Conservation (phyloP, 2,797 vertebrate species). For the Lepilemur ruficaudatus region DNA sequence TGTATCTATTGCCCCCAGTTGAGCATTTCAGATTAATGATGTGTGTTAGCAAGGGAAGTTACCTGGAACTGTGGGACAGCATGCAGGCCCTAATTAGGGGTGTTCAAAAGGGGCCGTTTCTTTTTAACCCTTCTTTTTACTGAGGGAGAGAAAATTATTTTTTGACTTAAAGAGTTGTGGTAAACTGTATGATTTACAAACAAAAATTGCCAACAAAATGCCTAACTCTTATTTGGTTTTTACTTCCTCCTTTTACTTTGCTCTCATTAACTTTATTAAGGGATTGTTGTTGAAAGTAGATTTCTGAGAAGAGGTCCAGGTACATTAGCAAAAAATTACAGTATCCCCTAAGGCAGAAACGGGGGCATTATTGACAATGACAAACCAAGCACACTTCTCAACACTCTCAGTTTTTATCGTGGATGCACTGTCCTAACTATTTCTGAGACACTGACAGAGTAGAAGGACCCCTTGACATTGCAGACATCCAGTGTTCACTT, state of each 20-base stretch:
- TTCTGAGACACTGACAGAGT: not conserved
- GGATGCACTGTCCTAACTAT: not conserved
- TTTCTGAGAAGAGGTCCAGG: not conserved
- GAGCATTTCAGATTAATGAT: not conserved
- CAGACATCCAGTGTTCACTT: not conserved
- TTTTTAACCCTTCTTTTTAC: not conserved
- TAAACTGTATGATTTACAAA: not conserved
- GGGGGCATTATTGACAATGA: not conserved
- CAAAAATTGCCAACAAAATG: not conserved
- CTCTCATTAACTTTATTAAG: constrained; percentile 35
- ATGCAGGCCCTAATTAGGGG: not conserved
- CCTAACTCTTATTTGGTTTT: not conserved
- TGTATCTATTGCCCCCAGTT: not conserved
- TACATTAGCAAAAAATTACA: not conserved
- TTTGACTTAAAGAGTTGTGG: not conserved
- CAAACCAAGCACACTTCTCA: not conserved
- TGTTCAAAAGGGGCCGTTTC: not conserved
- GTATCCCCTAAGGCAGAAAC: constrained; percentile 13
- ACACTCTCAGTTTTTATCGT: not conserved
- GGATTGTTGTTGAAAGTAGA: not conserved
- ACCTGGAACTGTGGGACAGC: not conserved
- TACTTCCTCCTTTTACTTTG: not conserved
- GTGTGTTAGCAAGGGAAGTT: not conserved
- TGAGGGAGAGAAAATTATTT: not conserved
- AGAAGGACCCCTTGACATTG: not conserved